Conservation (phyloP, 2,888 invertebrate species). For the Platycnemis pennipes region DNA sequence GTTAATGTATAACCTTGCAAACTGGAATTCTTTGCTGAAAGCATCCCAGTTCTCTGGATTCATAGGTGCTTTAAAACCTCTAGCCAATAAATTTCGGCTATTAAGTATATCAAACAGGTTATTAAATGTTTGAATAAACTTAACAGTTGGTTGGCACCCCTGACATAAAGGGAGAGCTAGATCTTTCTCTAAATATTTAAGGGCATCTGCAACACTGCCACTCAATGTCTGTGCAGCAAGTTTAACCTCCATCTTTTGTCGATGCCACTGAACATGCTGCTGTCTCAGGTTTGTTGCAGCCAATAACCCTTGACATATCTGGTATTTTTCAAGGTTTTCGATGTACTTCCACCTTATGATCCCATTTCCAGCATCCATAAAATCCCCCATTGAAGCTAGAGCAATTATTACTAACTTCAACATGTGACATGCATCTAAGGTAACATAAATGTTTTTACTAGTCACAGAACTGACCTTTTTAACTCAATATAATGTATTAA, state of each 20-base stretch:
- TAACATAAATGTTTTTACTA: too few species aligned
- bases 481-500: too few species aligned
- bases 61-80: constrained; percentile 49
- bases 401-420: neutral
- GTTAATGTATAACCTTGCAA: too few species aligned
- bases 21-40: too few species aligned
- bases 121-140: neutral
- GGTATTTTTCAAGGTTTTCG: neutral
- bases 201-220: neutral
- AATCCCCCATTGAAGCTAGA: neutral
- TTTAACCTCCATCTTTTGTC: constrained; percentile 72
- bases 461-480: too few species aligned
- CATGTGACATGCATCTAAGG: neutral
- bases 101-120: constrained; percentile 59
- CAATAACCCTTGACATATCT: constrained; percentile 69
- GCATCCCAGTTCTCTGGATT: neutral
- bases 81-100: constrained; percentile 44
- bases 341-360: neutral
- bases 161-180: neutral
- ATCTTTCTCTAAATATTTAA: neutral
- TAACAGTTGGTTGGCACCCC: neutral
- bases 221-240: neutral
- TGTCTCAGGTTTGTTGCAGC: constrained; percentile 71
- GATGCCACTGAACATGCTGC: constrained; percentile 69
- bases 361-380: neutral